Base-by-base conservation (phyloP, 2,113 vertebrate genomes). In the Candoia aspera region DNA sequence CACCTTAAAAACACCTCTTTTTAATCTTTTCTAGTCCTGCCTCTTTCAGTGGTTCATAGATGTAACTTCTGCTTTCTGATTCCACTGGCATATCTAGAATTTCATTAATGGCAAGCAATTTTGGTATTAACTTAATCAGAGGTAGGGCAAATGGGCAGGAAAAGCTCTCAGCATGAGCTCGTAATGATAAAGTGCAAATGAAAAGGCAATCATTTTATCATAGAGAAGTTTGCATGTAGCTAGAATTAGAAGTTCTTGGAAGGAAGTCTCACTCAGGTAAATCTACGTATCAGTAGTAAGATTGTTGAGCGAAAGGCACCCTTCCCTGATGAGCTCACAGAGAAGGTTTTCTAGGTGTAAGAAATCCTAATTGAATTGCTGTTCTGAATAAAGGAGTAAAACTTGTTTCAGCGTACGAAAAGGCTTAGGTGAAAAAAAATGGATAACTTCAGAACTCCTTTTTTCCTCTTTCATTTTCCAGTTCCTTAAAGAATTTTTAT, bases 181-280 rank as follows among this genome's bases (percentile, higher is more conserved):
- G 84, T 59, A 84, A 37, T 68, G 90, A 91, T 91, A 55, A 91
- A n/a, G 29, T 64, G 19, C 6, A 86, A 84, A 21, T 54, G 24
- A 86, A 21, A 64, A 60, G 59, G 21, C n/a, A 91, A 24, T 64
- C 21, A 33, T 64, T 84, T 64, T 86, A 64, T 54, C 84, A 64
- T 10, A 19, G 59, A 15, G 15, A 62, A 60, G 23, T 85, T 85
- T 90, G 79, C 29, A 59, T 84, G 6, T 59, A 86, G 58, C 33
- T 86, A 53, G 84, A 37, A 33, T 86, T 46, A 86, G 49, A 55
- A n/a, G 21, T 91, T 64, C 90, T 54, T 59, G 84, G 11, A 54
- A 64, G 84, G 59, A 64, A 86, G 58, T 91, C 46, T 91, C 46
- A 29, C 46, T 37, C 21, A 15, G 19, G 29, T 86, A 62, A 84